These are phyloP conservation scores for Ashinkailepas kermadecensis DNA, from an alignment of 2,888 invertebrate genomes.

Conservation along the genomic window DNA sequence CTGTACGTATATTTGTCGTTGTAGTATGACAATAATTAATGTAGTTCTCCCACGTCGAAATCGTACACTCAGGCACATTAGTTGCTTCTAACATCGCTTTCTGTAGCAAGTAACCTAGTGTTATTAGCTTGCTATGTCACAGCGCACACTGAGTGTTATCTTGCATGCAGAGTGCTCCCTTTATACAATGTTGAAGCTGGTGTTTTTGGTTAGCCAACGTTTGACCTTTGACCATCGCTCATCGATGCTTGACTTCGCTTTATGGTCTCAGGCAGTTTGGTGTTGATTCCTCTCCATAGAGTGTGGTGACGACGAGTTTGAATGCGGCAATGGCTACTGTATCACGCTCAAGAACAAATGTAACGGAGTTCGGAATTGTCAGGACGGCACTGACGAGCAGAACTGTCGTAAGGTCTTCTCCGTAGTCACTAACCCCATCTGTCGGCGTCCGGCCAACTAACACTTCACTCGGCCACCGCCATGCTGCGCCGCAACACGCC, in stretches of 20 bases:
- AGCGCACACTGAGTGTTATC: background rate
- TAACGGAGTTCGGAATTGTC: constrained; percentile 29
- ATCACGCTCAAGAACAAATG: constrained; percentile 38
- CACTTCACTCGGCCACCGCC: background rate
- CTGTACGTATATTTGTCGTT: no score
- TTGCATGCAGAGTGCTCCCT: background rate
- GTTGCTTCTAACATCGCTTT: constrained; percentile 44
- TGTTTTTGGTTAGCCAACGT: no score
- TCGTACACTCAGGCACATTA: no score
- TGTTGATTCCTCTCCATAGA: constrained; percentile 16
- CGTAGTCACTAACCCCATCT: background rate
- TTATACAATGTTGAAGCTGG: no score
- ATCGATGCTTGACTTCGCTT: no score
- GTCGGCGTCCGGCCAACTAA: background rate
- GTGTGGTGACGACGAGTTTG: constrained; percentile 42
- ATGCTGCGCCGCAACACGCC: no score
- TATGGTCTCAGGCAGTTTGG: background rate
- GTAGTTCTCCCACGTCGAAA: no score
- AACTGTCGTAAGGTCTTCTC: constrained; percentile 18
- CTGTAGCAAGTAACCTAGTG: background rate
- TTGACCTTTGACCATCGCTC: no score
- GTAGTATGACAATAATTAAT: no score
- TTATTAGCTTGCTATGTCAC: background rate
- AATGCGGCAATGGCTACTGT: constrained; percentile 43
- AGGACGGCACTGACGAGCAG: constrained; percentile 29